phyloP scores from a whole-genome alignment of 2,797 vertebrate species.

The Bradypodion ventrale region DNA sequence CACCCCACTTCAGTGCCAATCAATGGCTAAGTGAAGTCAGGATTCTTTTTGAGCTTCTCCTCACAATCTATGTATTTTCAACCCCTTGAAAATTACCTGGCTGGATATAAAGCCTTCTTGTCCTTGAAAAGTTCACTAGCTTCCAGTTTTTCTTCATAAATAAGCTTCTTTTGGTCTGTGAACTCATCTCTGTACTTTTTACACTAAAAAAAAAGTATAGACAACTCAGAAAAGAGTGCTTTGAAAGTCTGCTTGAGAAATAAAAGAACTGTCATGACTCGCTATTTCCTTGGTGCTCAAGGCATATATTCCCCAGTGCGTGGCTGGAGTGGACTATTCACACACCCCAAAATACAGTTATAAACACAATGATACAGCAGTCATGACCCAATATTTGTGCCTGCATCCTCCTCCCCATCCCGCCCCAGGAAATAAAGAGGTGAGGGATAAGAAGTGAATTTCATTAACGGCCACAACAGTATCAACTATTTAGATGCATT shows the following conservation, averaged over 20 bases:
- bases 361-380: neutral
- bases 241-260: constrained; percentile 32
- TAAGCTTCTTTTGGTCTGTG: constrained; percentile 91
- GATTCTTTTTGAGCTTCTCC: neutral
- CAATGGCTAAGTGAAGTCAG: neutral
- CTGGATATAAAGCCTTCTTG: constrained; percentile 95
- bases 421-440: too few relatives aligned
- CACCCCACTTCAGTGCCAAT: neutral
- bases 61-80: neutral
- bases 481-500: too few relatives aligned
- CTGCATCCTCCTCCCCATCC: neutral
- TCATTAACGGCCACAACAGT: too few relatives aligned
- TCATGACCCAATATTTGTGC: neutral
- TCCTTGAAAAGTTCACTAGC: constrained; percentile 97
- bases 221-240: constrained; percentile 42
- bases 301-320: constrained; percentile 45
- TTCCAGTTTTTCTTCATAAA: constrained; percentile 96
- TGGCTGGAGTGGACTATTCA: constrained; percentile 51
- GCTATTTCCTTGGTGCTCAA: constrained; percentile 56
- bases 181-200: constrained; percentile 95
- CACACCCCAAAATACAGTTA: constrained; percentile 5
- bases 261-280: neutral
- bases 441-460: too few relatives aligned
- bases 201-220: constrained; percentile 80
- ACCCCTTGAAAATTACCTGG: constrained; percentile 86